A percentile compares a stretch with the other conserved stretches of the same genome.
Evolutionary conservation across 2,797 vertebrate species (phyloP).

Genomic region (Lagocephalus sceleratus): DNA sequence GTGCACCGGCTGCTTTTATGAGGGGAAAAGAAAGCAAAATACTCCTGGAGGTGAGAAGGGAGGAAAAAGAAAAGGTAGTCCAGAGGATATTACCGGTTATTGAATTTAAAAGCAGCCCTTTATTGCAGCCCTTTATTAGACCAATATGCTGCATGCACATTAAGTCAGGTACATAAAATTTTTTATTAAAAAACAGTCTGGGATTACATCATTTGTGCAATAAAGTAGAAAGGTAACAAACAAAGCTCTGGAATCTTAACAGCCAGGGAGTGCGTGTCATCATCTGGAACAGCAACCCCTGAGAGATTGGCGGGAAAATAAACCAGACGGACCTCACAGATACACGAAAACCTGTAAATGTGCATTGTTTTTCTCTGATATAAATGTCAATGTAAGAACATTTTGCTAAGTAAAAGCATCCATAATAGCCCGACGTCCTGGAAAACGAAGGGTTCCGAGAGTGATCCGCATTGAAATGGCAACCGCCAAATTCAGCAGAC

Average conservation of each 20-base stretch:
- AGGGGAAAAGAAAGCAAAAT: slow-evolving; percentile 18
- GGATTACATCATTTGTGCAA: slow-evolving; percentile 25
- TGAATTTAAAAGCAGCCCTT: slow-evolving; percentile 40
- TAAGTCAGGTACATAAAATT: slow-evolving; percentile 21
- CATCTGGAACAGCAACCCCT: no score
- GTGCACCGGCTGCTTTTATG: slow-evolving; percentile 26
- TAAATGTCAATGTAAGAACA: neutral
- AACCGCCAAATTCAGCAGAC: neutral
- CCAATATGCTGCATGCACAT: slow-evolving; percentile 22
- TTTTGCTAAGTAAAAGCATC: no score
- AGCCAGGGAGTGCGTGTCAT: no score
- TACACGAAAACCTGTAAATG: neutral
- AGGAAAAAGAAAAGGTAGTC: slow-evolving; percentile 1
- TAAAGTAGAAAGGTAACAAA: slow-evolving; percentile 1
- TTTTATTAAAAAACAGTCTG: slow-evolving; percentile 26
- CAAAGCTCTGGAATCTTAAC: slow-evolving; percentile 2
- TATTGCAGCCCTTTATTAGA: slow-evolving; percentile 35
- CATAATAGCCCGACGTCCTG: no score
- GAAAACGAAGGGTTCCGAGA: no score
- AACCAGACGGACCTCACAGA: neutral
- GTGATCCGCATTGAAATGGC: neutral
- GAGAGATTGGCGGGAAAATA: neutral
- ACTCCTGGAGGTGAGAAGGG: slow-evolving; percentile 24
- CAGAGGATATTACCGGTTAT: slow-evolving; percentile 34
- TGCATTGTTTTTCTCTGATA: neutral